These are phyloP conservation scores for Rotaria magnacalcarata DNA, from an alignment of 2,888 invertebrate genomes.

Conservation along the genomic window DNA sequence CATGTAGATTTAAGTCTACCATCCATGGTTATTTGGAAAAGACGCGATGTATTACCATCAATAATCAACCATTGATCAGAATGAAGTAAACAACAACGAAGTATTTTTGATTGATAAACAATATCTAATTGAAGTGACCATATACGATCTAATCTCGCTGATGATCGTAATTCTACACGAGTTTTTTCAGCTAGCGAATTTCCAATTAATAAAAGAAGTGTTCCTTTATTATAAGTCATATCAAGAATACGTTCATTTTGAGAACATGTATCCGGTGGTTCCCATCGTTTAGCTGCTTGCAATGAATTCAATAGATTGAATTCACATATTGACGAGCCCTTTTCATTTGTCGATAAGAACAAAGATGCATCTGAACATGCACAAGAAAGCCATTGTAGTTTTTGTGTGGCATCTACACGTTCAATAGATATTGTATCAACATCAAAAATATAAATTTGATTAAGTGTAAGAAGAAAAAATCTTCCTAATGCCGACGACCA, in stretches of 20 bases:
- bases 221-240: background rate
- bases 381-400: constrained; percentile 11
- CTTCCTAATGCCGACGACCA: constrained; percentile 8
- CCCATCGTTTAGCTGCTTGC: background rate
- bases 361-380: constrained; percentile 25
- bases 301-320: constrained; percentile 11
- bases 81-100: background rate
- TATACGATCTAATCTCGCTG: background rate
- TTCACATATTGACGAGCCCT: background rate
- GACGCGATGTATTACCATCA: constrained; percentile 8
- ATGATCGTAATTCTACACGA: background rate
- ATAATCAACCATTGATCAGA: constrained; percentile 2
- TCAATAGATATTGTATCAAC: background rate
- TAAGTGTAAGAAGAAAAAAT: constrained; percentile 8
- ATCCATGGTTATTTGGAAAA: constrained; percentile 2
- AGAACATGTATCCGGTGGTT: background rate
- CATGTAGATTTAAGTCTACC: background rate
- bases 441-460: background rate
- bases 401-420: background rate
- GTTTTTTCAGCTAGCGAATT: background rate
- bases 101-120: background rate
- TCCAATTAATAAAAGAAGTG: background rate
- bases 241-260: background rate
- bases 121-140: constrained; percentile 23
- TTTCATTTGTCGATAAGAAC: constrained; percentile 25